These are phyloP conservation scores for Dioctria linearis DNA, from an alignment of 2,888 invertebrate genomes.

Conservation along the genomic window DNA sequence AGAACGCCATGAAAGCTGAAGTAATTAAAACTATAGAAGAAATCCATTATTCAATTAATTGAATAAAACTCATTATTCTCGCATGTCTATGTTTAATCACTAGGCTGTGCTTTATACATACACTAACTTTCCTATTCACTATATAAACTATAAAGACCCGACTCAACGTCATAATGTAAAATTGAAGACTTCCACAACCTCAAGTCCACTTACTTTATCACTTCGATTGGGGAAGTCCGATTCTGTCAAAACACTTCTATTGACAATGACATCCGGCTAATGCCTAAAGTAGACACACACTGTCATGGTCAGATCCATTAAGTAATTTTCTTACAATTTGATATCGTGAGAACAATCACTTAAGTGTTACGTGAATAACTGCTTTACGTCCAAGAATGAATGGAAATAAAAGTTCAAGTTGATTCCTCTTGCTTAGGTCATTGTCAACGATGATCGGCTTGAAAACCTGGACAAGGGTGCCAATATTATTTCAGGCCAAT, in stretches of 20 bases:
- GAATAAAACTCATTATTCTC: background rate
- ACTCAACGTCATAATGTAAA: background rate
- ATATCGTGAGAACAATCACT: conserved; percentile 45
- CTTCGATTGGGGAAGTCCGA: conserved; percentile 31
- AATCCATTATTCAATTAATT: conserved; percentile 30
- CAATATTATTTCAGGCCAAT: background rate
- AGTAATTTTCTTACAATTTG: conserved; percentile 38
- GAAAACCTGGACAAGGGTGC: conserved; percentile 27
- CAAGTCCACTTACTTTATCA: background rate
- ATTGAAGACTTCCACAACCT: background rate
- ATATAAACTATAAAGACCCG: no score
- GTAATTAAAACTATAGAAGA: background rate
- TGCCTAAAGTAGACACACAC: conserved; percentile 19
- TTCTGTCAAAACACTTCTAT: conserved; percentile 31
- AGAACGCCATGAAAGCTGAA: conserved; percentile 4
- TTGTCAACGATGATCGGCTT: conserved; percentile 7
- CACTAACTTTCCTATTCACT: no score
- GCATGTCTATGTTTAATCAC: background rate
- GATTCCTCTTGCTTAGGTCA: conserved; percentile 30
- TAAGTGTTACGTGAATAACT: conserved; percentile 33
- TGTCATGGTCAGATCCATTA: conserved; percentile 41
- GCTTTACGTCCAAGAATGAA: conserved; percentile 16
- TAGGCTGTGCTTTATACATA: background rate
- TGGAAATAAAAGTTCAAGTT: conserved; percentile 36
- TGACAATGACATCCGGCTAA: conserved; percentile 24